Conservation (phyloP, 2,888 invertebrate species). For the Magallana nippona region DNA sequence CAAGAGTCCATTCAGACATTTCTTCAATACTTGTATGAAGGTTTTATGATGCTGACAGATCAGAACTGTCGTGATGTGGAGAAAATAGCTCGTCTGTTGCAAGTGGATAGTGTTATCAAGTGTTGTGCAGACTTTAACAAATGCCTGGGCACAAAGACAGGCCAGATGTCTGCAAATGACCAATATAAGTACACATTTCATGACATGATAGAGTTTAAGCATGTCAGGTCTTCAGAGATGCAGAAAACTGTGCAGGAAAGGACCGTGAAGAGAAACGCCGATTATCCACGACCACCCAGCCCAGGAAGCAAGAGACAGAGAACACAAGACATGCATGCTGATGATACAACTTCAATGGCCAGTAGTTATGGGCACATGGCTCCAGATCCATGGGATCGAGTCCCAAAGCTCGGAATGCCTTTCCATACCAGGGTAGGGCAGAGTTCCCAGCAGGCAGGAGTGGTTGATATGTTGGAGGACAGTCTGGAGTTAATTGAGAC, state of each 20-base stretch:
- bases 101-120: constrained; percentile 59
- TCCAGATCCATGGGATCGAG: constrained; percentile 47
- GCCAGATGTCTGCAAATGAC: constrained; percentile 39
- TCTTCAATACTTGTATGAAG: constrained; percentile 59
- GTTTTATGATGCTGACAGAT: constrained; percentile 59
- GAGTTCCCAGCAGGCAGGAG: constrained; percentile 38
- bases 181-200: constrained; percentile 52
- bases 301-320: constrained; percentile 48
- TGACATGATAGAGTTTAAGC: constrained; percentile 56
- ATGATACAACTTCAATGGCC: constrained; percentile 50
- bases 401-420: constrained; percentile 38
- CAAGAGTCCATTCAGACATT: constrained; percentile 55
- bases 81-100: constrained; percentile 55
- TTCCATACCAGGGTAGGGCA: constrained; percentile 1
- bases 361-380: constrained; percentile 46
- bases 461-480: constrained; percentile 52
- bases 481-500: constrained; percentile 54
- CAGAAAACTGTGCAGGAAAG: constrained; percentile 50
- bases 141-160: constrained; percentile 48
- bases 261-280: constrained; percentile 43
- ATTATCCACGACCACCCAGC: constrained; percentile 45
- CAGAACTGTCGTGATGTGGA: constrained; percentile 57
- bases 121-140: constrained; percentile 58
- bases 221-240: constrained; percentile 53
- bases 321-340: constrained; percentile 40